Evolutionary conservation across 2,888 invertebrate species (phyloP), one percentile per base, ranked within the genome.

Genomic region (Coleophora deauratella): DNA sequence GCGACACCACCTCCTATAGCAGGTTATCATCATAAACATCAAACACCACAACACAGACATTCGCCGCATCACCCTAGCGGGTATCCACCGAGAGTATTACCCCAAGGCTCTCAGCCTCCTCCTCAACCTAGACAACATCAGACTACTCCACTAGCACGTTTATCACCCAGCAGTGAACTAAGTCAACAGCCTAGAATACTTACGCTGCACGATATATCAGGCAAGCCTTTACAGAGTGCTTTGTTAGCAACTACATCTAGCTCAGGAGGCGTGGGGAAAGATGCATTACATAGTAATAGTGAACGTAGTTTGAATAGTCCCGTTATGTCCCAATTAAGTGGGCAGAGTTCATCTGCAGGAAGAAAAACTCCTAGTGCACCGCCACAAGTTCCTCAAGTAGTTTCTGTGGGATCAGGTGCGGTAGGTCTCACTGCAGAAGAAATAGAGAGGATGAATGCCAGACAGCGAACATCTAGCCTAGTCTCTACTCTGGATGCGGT

Each of bases 361-460:
- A 87, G 94, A 33, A 93, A 94, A 68, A 90, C 90, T 38, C 90
- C 90, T 0, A 89, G 87, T 37, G 90, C 88, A 3, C 90, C 91
- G 4, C 88, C 91, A 0, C 91, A 91, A 60, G 90, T 90, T 6
- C 90, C 92, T 34, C 89, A 89, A 59, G 88, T 89, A 13, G 88
- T 89, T 36, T 89, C 90, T 4, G 89, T 90, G n/a, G 89, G 90
- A 3, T 85, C 88, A 10, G 88, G 88, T 1, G 88, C 91, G 1
- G 93, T 95, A 77, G 96, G 97, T 0, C 81, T 97, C 9, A 97
- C 97, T 0, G 94, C 96, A 27, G 97, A 97, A 76, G 97, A 97
- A 81, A 95, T 97, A 50, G 96, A 97, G 70, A 88, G 96, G 66
- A 89, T 97, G 62, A 95, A 96, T 72, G 92, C 93, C 1, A 87